Conservation (phyloP, 2,888 invertebrate genomes). For the Xanthorhoe spadicearia region DNA sequence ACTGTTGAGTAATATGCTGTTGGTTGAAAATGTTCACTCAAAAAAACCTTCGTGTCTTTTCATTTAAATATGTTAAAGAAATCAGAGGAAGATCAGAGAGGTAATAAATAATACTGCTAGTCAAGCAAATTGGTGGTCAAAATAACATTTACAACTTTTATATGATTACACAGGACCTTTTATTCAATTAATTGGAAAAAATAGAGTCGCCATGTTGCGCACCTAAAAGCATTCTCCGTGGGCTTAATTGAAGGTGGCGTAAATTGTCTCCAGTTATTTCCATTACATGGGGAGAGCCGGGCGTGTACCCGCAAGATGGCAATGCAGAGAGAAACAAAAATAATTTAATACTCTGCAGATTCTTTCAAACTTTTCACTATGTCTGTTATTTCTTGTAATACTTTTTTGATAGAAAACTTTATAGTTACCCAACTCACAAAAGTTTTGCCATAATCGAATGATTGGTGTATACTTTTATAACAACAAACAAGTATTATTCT, state of each 20-base stretch:
- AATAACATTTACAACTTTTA: neutral
- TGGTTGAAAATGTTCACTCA: neutral
- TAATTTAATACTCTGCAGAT: neutral
- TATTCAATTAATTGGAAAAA: constrained; percentile 37
- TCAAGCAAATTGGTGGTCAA: neutral
- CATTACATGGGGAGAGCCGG: constrained; percentile 37
- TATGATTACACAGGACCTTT: constrained; percentile 2
- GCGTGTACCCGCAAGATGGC: constrained; percentile 4
- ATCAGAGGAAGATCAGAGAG: too few species aligned
- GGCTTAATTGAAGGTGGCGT: constrained; percentile 50
- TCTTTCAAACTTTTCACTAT: neutral
- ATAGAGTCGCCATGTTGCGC: constrained; percentile 36
- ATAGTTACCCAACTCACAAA: too few species aligned
- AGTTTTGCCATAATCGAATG: too few species aligned
- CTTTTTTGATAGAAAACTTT: too few species aligned
- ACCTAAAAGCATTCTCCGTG: constrained; percentile 47
- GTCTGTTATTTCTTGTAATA: too few species aligned
- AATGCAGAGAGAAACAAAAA: constrained; percentile 6
- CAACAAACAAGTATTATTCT: too few species aligned
- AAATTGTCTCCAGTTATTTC: constrained; percentile 49
- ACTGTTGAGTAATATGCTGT: too few species aligned
- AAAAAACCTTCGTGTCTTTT: neutral
- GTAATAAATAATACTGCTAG: neutral
- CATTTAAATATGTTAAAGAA: neutral
- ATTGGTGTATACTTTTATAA: too few species aligned